These are phyloP conservation scores for Paraescarpia echinospica DNA, from an alignment of 1,140 invertebrate species.

Conservation along the genomic window DNA sequence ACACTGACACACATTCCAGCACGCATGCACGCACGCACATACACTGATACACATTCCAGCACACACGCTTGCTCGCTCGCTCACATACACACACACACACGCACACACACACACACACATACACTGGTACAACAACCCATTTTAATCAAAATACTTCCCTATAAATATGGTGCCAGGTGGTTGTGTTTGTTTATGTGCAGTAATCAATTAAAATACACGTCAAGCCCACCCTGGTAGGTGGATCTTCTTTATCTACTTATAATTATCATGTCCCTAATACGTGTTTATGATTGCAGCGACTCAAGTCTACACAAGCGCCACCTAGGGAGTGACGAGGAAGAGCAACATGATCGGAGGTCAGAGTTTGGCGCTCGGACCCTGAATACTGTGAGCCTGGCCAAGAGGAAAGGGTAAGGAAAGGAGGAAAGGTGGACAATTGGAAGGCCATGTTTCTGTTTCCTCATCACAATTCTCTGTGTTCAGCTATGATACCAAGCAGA, in stretches of 20 bases:
- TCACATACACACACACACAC: too few species aligned
- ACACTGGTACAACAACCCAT: background rate
- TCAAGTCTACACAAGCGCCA: constrained; percentile 71
- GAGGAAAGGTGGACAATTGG: constrained; percentile 25
- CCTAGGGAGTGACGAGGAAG: constrained; percentile 23
- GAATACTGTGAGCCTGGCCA: constrained; percentile 3
- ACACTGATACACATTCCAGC: too few species aligned
- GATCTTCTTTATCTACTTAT: too few species aligned
- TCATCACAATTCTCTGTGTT: too few species aligned
- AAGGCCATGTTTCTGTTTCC: too few species aligned
- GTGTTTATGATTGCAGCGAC: constrained; percentile 56
- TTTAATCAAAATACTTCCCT: constrained; percentile 7
- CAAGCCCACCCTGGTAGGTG: too few species aligned
- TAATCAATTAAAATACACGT: too few species aligned
- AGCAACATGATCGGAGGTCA: constrained; percentile 21
- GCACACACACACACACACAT: background rate
- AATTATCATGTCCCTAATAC: background rate
- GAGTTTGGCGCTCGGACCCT: background rate
- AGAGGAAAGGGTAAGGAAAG: constrained; percentile 36
- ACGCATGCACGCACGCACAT: too few species aligned
- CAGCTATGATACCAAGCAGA: too few species aligned
- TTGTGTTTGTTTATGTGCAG: background rate
- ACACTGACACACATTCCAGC: too few species aligned
- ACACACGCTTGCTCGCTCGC: too few species aligned
- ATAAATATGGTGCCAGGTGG: background rate